phyloP scores from a whole-genome alignment of 2,797 vertebrate species.

The Pangasius larnaudii region DNA sequence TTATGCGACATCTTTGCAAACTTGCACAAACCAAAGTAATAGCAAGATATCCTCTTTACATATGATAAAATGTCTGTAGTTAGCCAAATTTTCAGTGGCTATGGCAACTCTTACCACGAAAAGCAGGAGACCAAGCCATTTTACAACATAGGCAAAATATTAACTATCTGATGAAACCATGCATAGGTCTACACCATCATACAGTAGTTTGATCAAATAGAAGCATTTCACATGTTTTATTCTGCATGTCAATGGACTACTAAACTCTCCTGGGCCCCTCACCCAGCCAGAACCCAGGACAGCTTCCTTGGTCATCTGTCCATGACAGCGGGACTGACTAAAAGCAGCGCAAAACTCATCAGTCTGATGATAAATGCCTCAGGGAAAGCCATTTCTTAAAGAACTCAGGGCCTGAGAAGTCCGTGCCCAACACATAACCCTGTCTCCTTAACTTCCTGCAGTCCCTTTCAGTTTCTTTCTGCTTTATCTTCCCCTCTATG shows the following conservation, averaged over 20 bases:
- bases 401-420: conserved; percentile 12
- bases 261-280: background rate
- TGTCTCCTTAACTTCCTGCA: conserved; percentile 30
- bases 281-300: background rate
- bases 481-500: conserved; percentile 14
- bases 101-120: background rate
- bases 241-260: background rate
- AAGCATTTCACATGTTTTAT: background rate
- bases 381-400: background rate
- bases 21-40: background rate
- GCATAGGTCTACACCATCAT: background rate
- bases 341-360: background rate
- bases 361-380: background rate
- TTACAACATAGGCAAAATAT: background rate
- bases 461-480: conserved; percentile 26
- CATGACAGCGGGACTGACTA: background rate
- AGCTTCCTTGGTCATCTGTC: background rate
- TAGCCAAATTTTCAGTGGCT: background rate
- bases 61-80: background rate
- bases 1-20: background rate
- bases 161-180: background rate
- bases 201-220: background rate
- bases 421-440: background rate
- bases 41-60: background rate
- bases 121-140: background rate